A percentile compares a stretch with the other conserved stretches of the same genome.
Conservation (phyloP, 2,797 vertebrate species). For the Urophycis tenuis region DNA sequence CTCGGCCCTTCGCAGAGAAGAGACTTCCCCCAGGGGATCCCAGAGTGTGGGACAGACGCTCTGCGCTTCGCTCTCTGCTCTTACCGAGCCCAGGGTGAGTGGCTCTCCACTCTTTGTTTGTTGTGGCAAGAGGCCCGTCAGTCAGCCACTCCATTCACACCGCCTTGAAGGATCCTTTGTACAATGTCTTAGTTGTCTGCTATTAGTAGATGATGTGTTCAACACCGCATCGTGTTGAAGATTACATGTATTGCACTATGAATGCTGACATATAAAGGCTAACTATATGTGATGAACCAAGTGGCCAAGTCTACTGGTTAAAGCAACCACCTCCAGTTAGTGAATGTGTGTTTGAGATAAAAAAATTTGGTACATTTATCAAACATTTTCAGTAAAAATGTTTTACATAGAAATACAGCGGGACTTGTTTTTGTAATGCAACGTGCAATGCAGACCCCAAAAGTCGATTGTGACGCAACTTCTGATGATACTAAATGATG, state of each 20-base stretch:
- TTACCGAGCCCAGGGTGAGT: slow-evolving; percentile 75
- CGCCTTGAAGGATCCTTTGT: neutral
- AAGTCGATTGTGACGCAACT: neutral
- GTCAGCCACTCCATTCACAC: neutral
- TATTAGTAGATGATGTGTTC: neutral
- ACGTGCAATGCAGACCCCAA: neutral
- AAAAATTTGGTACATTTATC: too few species aligned
- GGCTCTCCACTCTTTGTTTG: neutral
- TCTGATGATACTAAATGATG: neutral
- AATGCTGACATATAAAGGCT: neutral
- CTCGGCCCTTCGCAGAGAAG: slow-evolving; percentile 62
- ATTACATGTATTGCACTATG: neutral
- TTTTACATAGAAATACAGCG: neutral
- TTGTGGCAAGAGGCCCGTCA: neutral
- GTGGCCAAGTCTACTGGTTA: neutral
- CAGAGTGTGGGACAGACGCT: slow-evolving; percentile 83
- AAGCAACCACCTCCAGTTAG: neutral
- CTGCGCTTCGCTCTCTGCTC: slow-evolving; percentile 83
- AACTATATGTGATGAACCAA: too few species aligned
- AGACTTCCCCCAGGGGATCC: slow-evolving; percentile 83
- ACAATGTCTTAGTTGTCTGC: neutral
- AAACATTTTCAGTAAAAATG: too few species aligned
- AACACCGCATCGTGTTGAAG: neutral
- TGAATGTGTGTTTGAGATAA: neutral
- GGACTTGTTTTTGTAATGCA: neutral